These are phyloP conservation scores for Lepas anatifera DNA, from an alignment of 2,888 invertebrate species.

Conservation along the genomic window DNA sequence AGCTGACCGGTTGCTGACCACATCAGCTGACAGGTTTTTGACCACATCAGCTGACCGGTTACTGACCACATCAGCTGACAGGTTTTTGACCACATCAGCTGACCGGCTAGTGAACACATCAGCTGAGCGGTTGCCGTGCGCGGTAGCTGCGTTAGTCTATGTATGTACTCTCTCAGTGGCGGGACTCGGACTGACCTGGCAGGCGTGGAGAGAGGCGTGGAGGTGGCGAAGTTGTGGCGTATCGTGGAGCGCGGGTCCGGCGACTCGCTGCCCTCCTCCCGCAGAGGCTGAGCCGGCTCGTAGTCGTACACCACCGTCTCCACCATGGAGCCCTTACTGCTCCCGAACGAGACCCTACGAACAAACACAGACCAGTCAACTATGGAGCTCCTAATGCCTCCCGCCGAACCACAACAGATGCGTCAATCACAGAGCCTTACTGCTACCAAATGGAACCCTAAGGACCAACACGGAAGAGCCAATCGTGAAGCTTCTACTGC, in stretches of 20 bases:
- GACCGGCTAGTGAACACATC: too few relatives aligned
- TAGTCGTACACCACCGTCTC: slow-evolving; percentile 82
- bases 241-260: neutral
- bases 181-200: neutral
- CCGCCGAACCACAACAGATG: neutral
- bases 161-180: too few relatives aligned
- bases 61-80: too few relatives aligned
- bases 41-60: too few relatives aligned
- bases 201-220: slow-evolving; percentile 1
- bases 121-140: too few relatives aligned
- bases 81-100: too few relatives aligned
- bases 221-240: neutral
- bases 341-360: slow-evolving; percentile 81
- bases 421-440: neutral
- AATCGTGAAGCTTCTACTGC: neutral
- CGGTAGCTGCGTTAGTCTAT: too few relatives aligned
- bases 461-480: neutral
- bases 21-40: too few relatives aligned
- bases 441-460: neutral
- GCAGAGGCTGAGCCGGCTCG: slow-evolving; percentile 40
- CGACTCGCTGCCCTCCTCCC: slow-evolving; percentile 55
- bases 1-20: too few relatives aligned
- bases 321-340: slow-evolving; percentile 88
- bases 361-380: neutral
- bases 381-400: neutral